Base-by-base conservation (phyloP, 2,113 vertebrate genomes). In the Dunckerocampus dactyliophorus region DNA sequence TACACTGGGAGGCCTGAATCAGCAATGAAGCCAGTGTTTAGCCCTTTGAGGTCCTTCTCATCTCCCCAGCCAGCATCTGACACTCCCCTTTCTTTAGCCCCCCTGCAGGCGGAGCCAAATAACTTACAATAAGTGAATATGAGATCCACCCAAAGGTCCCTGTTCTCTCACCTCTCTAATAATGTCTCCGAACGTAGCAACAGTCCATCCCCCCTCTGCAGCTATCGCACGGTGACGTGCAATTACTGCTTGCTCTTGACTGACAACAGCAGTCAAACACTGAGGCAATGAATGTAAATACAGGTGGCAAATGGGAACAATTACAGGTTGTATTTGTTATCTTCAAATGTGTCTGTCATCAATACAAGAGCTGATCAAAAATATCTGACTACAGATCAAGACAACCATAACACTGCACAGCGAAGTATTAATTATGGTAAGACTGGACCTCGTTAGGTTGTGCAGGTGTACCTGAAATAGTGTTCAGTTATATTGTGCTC, bases 1-100 rank as follows among this genome's bases (percentile, higher is more conserved):
- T 81, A 83, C 46, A 70, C 65, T 71, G 57, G 70, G 61, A 82
- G 68, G 81, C 79, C 78, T 83, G 84, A 82, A 89, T 87, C 72
- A 81, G 67, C 75, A 84, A 87, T 87, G 82, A 87, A 81, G 59
- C 76, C 69, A 21, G 59, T 77, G 75, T 73, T 84, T 73, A 77
- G 65, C 68, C 77, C 75, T 75, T 74, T 68, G 70, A 63, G 77
- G 65, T 77, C 77, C 76, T 78, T 20, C 53, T 34, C 50, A 72
- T 51, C 51, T 65, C 73, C 56, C 31, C 20, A 14, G 28, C 45
- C 51, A 53, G 39, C 47, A n/a, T 12, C 59, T 57, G 53, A 52
- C 62, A 65, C 63, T 61, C 62, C 63, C 69, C 70, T 47, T 53
- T 59, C 67, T 74, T 80, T 63, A 69, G 50, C 62, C 59, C 66